Base-by-base conservation (phyloP, 2,797 vertebrate species). In the Acrossocheilus fasciatus region DNA sequence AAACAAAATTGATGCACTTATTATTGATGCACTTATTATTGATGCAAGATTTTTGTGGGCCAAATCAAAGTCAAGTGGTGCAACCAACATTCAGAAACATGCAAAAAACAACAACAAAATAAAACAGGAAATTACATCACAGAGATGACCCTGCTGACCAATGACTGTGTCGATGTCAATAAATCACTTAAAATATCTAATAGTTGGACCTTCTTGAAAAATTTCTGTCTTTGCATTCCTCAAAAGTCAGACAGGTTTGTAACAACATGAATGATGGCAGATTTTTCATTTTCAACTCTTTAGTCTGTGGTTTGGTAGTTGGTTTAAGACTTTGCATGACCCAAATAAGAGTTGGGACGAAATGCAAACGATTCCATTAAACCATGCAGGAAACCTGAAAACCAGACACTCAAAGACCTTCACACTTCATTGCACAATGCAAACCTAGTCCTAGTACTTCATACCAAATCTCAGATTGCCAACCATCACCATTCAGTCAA, bases 281-380 rank as follows among this genome's bases (percentile, higher is more conserved):
- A 30, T 14, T 34, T 15, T 73, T 62, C 11, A 69, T 68, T n/a
- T n/a, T 4, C 18, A 47, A 9, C 39, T 17, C n/a, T 8, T 43
- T 11, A 23, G 30, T 14, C 3, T 39, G 18, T 23, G 74, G 10
- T 54, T 76, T 57, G 26, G 73, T 52, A 50, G 15, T 11, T 34
- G 52, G 75, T 57, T 77, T 23, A 39, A 57, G 52, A 34, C 0
- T 79, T 85, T 85, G 64, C 75, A 70, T 85, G 36, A 57, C 12
- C 75, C 43, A 78, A 70, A 70, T 68, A 79, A 41, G 47, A 70
- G 83, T 15, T 57, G 34, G 34, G 10, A 54, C 1, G 6, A 84
- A 39, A 69, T 84, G 74, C 83, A 85, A 85, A 85, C 45, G 39
- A 41, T 59, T 78, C 17, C 57, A 78, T 26, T 52, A 78, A 69